phyloP scores from a whole-genome alignment of 2,797 vertebrate genomes.

The Sebastes itinus region DNA sequence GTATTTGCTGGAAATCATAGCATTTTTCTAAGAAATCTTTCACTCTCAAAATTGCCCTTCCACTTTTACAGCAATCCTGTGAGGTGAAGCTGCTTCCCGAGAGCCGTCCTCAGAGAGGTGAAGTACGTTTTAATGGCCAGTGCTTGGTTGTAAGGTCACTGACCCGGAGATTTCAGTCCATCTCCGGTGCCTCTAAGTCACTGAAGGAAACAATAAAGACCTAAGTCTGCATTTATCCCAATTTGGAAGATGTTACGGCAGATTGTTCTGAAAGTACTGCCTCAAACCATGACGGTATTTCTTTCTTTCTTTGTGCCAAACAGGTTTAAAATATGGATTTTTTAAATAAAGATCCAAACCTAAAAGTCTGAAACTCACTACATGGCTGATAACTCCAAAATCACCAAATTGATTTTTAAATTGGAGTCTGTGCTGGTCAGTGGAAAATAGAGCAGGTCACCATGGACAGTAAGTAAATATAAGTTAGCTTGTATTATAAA shows the following conservation, averaged over 20 bases:
- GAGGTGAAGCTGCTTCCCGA: not conserved
- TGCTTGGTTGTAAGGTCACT: conserved; percentile 1
- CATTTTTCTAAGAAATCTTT: not conserved
- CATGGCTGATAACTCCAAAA: not conserved
- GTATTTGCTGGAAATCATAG: not conserved
- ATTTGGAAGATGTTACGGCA: not conserved
- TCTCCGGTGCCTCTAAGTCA: not conserved
- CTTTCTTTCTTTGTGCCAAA: not conserved
- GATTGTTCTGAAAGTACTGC: not conserved
- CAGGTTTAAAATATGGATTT: not conserved
- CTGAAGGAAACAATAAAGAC: not conserved
- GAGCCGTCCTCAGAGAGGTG: not conserved
- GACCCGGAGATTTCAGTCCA: not conserved
- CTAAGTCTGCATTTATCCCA: not conserved
- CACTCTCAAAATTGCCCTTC: not conserved
- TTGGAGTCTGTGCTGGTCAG: not conserved
- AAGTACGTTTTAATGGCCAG: conserved; percentile 6
- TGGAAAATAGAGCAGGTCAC: not conserved
- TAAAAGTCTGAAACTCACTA: not conserved
- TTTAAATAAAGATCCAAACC: not conserved
- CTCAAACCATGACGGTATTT: not conserved
- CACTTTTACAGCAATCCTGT: not conserved
- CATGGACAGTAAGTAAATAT: not conserved
- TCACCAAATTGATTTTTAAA: not conserved
- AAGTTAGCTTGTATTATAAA: not conserved